phyloP scores from a whole-genome alignment of 2,888 invertebrate species.

The Rhyacophila evoluta region DNA sequence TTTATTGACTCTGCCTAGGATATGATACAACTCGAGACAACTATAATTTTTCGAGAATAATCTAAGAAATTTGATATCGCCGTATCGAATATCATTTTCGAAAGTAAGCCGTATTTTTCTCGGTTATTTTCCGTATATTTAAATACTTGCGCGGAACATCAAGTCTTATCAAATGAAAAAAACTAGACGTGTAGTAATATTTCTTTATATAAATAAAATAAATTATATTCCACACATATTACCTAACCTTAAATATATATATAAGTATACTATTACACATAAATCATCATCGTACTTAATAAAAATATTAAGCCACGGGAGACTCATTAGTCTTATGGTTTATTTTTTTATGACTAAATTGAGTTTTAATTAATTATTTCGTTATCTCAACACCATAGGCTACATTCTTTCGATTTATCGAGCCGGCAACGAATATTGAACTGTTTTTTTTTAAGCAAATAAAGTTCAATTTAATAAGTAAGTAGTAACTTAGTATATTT shows the following conservation, averaged over 20 bases:
- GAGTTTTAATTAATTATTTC: neutral
- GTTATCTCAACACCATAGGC: neutral
- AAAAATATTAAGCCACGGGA: neutral
- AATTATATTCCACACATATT: neutral
- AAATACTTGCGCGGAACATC: conserved; percentile 16
- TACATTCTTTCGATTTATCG: neutral
- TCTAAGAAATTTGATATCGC: conserved; percentile 40
- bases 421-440: neutral
- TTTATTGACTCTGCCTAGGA: conserved; percentile 49
- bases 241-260: neutral
- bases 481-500: no score
- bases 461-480: no score
- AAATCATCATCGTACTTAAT: conserved; percentile 4
- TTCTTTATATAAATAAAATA: conserved; percentile 35
- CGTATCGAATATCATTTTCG: conserved; percentile 36
- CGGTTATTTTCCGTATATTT: conserved; percentile 6
- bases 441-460: no score
- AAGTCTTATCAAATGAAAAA: neutral
- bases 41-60: conserved; percentile 36
- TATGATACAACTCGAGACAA: conserved; percentile 47
- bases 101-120: neutral
- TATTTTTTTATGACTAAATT: conserved; percentile 13
- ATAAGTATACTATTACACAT: neutral
- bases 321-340: neutral
- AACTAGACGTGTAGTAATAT: conserved; percentile 29